phyloP scores from a whole-genome alignment of 2,113 vertebrate species.

The Ibidorhyncha struthersii region DNA sequence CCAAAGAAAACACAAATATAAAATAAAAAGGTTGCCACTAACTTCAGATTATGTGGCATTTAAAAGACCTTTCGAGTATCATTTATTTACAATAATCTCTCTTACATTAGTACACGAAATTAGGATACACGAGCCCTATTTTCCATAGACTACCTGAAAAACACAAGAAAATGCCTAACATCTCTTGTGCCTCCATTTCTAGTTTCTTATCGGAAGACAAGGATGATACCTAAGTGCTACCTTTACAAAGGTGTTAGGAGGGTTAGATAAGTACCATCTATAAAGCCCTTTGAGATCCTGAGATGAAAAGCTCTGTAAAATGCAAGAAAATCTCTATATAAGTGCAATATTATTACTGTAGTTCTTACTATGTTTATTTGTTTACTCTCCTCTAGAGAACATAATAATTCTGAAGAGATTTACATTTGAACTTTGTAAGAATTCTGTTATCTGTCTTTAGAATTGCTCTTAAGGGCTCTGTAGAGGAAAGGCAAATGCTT shows the following conservation, averaged over 20 bases:
- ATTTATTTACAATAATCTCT: not conserved
- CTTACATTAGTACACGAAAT: not conserved
- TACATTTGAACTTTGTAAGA: slow-evolving; percentile 57
- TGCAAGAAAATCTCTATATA: not conserved
- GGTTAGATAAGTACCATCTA: slow-evolving; percentile 42
- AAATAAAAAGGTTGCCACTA: not conserved
- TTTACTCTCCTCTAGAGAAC: slow-evolving; percentile 26
- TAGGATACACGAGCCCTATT: not conserved
- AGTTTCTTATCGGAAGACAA: slow-evolving; percentile 9
- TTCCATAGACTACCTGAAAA: not conserved
- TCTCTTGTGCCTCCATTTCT: not conserved
- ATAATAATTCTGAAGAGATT: slow-evolving; percentile 60
- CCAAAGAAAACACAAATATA: not conserved
- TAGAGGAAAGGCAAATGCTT: slow-evolving; percentile 17
- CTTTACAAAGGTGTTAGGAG: slow-evolving; percentile 6
- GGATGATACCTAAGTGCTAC: slow-evolving; percentile 21
- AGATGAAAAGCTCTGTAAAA: slow-evolving; percentile 40
- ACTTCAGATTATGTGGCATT: not conserved
- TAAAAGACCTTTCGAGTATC: not conserved
- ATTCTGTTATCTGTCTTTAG: slow-evolving; percentile 27
- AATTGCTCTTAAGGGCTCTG: slow-evolving; percentile 45
- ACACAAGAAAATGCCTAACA: not conserved
- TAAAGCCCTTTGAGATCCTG: slow-evolving; percentile 22
- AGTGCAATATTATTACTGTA: slow-evolving; percentile 1
- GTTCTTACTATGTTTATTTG: slow-evolving; percentile 40